Base-by-base conservation (phyloP, 1,140 invertebrate species). In the Lasioglossum albipes region DNA sequence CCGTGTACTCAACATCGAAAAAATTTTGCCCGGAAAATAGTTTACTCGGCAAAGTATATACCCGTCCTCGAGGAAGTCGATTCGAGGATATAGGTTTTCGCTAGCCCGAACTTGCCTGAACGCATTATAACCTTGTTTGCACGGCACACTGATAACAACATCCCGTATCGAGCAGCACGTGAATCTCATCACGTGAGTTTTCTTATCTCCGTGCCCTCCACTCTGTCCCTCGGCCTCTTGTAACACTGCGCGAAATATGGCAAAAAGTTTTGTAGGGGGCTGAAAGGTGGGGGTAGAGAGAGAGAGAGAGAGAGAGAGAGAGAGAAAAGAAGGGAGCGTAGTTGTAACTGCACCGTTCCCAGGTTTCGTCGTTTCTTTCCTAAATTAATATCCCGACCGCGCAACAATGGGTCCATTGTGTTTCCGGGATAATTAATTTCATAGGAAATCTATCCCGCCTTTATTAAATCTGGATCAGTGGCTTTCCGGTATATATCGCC, bases 381-480 rank as follows among this genome's bases (percentile, higher is more conserved):
- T 27, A n/a, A 41, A 67, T 20, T 45, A 42, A 67, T 22, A 45
- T 36, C 22, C 27, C 9, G 12, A 27, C n/a, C 31, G 42, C 27
- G 41, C 31, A 16, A 16, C 22, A 31, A 42, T 52, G n/a, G 66
- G 36, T 22, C 45, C 61, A 18, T 36, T 49, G 45, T 49, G 22
- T 68, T 61, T 20, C 18, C 36, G 36, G n/a, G 54, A 70, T 70
- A 77, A 77, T 77, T 61, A 70, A 70, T 77, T 70, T 77, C 69
- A 62, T 68, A 36, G 31, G 18, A 77, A 70, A 70, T 77, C 61
- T 42, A 70, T 77, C 52, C 31, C 2, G 22, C 27, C 45, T 75
- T 65, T 65, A 52, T 75, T 67, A 49, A 75, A 64, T 7, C 2
- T 66, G 41, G 42, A n/a, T n/a, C 42, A 2, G 0, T 20, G 42